Base-by-base conservation (phyloP, 2,888 invertebrate species). In the Prenolepis imparis region DNA sequence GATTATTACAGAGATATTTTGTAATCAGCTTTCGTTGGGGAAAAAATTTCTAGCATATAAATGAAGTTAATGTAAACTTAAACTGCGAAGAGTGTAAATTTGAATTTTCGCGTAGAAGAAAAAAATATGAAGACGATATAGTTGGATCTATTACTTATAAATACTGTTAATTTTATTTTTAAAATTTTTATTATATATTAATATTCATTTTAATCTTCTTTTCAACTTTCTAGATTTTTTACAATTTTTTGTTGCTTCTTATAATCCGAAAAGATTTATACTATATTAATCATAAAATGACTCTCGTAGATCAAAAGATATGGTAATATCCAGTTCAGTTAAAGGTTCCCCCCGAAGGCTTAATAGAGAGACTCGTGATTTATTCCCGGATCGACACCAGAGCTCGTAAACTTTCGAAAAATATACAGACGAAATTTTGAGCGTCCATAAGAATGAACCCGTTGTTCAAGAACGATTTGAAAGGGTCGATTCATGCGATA, bases 381-480 rank as follows among this genome's bases (percentile, higher is more conserved):
- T 48, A 55, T 41, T 28, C 4, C 52, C 11, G 12, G 28, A 57
- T 78, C 44, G 44, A 41, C 39, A 68, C 57, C 5, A 18, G 8
- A 21, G 8, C 36, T 59, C 44, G 8, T 80, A 80, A 80, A 59
- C 44, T 78, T 8, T 0, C 12, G n/a, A 12, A 59, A 78, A 78
- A 57, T 68, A 15, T 3, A n/a, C 28, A 55, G 36, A 55, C 11
- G 32, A 59, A 78, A 78, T 78, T 72, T 72, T 15, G 18, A 21
- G 44, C 21, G 12, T 3, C 3, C 24, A 28, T 59, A 61, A 59
- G 12, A 59, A 44, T 32, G 18, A 70, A 36, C 36, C 21, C 28
- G 32, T 41, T 55, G 24, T 66, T 66, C 52, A 44, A 24, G n/a
- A 36, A 28, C 9, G 32, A 72, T 80, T 44, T 5, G 59, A 24